Evolutionary conservation across 2,888 invertebrate genomes (phyloP).

Genomic region (Drosophila pullipes): DNA sequence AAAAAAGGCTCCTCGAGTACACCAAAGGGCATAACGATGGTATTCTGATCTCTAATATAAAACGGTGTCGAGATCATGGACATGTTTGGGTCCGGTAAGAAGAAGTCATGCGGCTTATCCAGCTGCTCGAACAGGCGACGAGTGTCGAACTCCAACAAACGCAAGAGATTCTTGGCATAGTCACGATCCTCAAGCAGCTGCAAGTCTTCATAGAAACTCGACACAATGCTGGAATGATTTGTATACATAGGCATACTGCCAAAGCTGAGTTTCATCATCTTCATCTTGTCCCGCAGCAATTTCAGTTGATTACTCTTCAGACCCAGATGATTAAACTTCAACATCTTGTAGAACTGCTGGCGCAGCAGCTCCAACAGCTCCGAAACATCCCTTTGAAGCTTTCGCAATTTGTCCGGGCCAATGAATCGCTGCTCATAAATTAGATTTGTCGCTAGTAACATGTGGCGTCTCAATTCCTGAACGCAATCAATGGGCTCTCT

Average conservation of each 20-base stretch:
- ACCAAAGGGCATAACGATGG: conserved; percentile 75
- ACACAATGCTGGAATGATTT: conserved; percentile 42
- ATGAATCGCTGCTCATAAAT: conserved; percentile 68
- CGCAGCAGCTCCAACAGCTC: conserved; percentile 50
- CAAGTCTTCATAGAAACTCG: conserved; percentile 56
- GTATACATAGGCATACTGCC: conserved; percentile 71
- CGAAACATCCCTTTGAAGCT: conserved; percentile 12
- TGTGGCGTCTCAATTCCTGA: conserved; percentile 72
- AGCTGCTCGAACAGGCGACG: conserved; percentile 24
- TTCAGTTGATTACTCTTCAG: conserved; percentile 26
- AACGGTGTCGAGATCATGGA: conserved; percentile 65
- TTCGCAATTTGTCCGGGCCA: background rate
- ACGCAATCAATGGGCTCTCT: conserved; percentile 58
- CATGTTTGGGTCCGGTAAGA: conserved; percentile 26
- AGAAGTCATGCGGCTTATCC: conserved; percentile 23
- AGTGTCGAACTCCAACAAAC: conserved; percentile 57
- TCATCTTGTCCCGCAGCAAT: conserved; percentile 55
- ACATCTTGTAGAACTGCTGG: conserved; percentile 47
- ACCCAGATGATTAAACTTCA: conserved; percentile 54
- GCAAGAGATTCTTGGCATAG: conserved; percentile 70
- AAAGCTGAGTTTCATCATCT: conserved; percentile 66
- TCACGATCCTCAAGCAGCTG: conserved; percentile 25
- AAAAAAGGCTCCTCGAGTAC: conserved; percentile 67
- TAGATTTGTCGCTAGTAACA: conserved; percentile 72
- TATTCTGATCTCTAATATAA: conserved; percentile 69